phyloP scores from a whole-genome alignment of 2,113 vertebrate genomes.

The Octodon degus region DNA sequence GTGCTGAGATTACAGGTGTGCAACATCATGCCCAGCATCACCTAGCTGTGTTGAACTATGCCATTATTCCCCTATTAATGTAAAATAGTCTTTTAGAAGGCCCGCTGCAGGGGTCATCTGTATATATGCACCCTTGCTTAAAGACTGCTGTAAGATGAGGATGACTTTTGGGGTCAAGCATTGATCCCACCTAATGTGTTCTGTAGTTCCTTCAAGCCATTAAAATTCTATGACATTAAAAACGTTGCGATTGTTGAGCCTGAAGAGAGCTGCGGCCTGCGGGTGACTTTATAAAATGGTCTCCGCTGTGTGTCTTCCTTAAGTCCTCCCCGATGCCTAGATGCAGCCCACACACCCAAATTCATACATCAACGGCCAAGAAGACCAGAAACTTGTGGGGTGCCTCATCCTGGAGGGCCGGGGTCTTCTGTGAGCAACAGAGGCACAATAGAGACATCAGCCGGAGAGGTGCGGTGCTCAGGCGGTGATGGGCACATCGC shows the following conservation, averaged over 20 bases:
- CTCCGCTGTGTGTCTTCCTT: neutral
- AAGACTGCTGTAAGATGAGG: neutral
- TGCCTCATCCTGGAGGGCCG: neutral
- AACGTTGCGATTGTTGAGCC: neutral
- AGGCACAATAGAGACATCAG: neutral
- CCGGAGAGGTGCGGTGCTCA: neutral
- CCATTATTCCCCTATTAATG: neutral
- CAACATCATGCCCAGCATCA: too few species aligned
- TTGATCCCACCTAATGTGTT: neutral
- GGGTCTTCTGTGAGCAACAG: too few species aligned
- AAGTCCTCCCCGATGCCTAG: neutral
- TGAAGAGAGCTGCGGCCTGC: neutral
- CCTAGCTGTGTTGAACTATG: neutral
- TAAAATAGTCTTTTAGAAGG: neutral
- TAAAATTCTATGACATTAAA: neutral
- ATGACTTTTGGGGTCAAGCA: neutral
- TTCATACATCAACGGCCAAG: neutral
- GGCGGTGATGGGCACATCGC: neutral
- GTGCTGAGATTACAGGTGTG: neutral
- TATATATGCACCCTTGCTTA: neutral
- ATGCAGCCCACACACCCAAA: neutral
- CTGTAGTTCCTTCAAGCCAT: neutral
- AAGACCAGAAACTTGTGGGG: neutral
- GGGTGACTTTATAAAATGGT: neutral
- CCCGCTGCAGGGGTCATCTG: neutral